phyloP scores from a whole-genome alignment of 2,888 invertebrate genomes.

The Agrochola circellaris region DNA sequence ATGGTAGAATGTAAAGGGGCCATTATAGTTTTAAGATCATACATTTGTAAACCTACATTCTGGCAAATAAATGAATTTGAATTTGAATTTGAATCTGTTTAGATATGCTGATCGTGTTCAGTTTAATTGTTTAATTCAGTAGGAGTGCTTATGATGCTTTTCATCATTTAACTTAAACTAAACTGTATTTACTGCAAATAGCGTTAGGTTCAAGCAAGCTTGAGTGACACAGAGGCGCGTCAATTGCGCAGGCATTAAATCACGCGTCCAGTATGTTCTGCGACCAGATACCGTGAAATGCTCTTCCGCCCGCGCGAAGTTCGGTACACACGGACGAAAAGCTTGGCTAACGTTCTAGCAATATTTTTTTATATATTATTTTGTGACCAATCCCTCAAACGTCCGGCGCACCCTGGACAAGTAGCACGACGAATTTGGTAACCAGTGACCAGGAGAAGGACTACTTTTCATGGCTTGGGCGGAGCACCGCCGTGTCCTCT shows the following conservation, averaged over 20 bases:
- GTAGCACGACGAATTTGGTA: background rate
- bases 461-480: too few species aligned
- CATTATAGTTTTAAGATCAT: too few species aligned
- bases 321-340: conserved; percentile 41
- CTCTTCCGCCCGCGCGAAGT: conserved; percentile 49
- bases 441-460: too few species aligned
- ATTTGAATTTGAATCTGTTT: too few species aligned
- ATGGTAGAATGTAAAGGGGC: too few species aligned
- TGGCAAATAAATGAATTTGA: too few species aligned
- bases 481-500: too few species aligned
- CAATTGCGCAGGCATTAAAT: conserved; percentile 64
- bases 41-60: too few species aligned
- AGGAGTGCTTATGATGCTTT: background rate
- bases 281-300: conserved; percentile 72
- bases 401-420: too few species aligned
- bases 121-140: background rate
- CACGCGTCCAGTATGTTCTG: conserved; percentile 65
- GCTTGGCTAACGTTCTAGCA: background rate
- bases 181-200: conserved; percentile 12
- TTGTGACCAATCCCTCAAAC: background rate
- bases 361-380: background rate
- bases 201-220: conserved; percentile 9
- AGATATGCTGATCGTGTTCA: background rate
- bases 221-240: conserved; percentile 43
- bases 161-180: background rate